Percentiles rank a stretch among this genome's conserved stretches.
Conservation (phyloP, 92 coral and sea anemone species). For the Paragorgia papillata region DNA sequence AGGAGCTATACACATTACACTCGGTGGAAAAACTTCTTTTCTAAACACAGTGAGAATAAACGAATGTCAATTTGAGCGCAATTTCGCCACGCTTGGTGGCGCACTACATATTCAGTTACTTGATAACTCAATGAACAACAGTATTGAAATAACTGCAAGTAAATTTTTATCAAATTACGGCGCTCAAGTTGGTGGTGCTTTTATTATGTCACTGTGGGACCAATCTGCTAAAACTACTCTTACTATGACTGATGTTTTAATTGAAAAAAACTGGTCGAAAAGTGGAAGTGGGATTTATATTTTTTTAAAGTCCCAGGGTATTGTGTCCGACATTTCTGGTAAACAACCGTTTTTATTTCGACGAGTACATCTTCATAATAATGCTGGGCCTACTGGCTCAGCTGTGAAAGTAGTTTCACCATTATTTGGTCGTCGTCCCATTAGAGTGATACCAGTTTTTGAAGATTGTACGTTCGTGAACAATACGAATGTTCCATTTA, state of each 20-base stretch:
- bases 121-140: constrained; percentile 51
- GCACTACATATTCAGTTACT: constrained; percentile 61
- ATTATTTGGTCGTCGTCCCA: constrained; percentile 66
- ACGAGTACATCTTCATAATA: constrained; percentile 46
- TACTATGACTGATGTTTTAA: constrained; percentile 48
- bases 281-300: constrained; percentile 70
- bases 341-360: constrained; percentile 57
- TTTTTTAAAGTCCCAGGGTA: constrained; percentile 54
- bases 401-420: constrained; percentile 74
- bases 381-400: constrained; percentile 65
- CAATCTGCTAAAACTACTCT: constrained; percentile 39
- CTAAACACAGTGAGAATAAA: constrained; percentile 48
- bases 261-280: constrained; percentile 69
- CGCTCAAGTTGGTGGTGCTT: constrained; percentile 80
- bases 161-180: constrained; percentile 62
- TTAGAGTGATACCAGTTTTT: constrained; percentile 65
- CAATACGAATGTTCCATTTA: constrained; percentile 50
- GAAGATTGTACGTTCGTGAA: constrained; percentile 64
- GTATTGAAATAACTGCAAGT: constrained; percentile 35
- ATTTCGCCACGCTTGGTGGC: constrained; percentile 84
- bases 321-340: constrained; percentile 20
- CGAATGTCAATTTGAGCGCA: constrained; percentile 49
- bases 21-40: background rate
- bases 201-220: constrained; percentile 66
- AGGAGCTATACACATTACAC: constrained; percentile 13